These are phyloP conservation scores for Machimus rusticus DNA, from an alignment of 2,888 invertebrate genomes.

Conservation along the genomic window DNA sequence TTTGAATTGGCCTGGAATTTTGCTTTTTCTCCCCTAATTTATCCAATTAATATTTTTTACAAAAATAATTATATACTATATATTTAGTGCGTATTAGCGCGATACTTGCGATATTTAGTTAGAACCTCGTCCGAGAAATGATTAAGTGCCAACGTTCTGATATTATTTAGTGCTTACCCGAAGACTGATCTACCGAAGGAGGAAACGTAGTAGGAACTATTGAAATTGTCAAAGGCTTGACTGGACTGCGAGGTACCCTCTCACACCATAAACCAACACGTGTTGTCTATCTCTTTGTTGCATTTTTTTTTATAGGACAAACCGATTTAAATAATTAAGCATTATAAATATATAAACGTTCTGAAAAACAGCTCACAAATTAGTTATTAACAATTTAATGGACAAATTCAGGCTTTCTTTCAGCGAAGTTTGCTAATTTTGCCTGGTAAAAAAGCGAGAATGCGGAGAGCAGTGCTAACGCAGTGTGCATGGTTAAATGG, in stretches of 20 bases:
- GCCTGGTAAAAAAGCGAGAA: neutral
- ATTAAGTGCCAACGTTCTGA: constrained; percentile 34
- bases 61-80: neutral
- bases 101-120: neutral
- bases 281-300: neutral
- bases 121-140: neutral
- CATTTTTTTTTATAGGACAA: neutral
- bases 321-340: neutral
- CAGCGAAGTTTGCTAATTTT: neutral
- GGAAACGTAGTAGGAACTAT: neutral
- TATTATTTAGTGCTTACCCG: constrained; percentile 26
- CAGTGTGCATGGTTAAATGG: neutral
- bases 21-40: neutral
- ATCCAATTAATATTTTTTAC: constrained; percentile 7
- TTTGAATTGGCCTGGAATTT: neutral
- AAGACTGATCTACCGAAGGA: constrained; percentile 24
- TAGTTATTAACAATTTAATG: constrained; percentile 1
- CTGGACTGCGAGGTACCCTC: neutral
- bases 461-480: neutral
- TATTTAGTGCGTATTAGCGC: neutral
- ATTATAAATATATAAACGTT: neutral
- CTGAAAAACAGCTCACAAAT: constrained; percentile 26
- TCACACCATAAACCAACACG: neutral
- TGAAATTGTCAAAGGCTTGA: neutral
- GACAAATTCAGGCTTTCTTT: neutral